phyloP scores from a whole-genome alignment of 2,113 vertebrate species.

The Toxostoma redivivum region DNA sequence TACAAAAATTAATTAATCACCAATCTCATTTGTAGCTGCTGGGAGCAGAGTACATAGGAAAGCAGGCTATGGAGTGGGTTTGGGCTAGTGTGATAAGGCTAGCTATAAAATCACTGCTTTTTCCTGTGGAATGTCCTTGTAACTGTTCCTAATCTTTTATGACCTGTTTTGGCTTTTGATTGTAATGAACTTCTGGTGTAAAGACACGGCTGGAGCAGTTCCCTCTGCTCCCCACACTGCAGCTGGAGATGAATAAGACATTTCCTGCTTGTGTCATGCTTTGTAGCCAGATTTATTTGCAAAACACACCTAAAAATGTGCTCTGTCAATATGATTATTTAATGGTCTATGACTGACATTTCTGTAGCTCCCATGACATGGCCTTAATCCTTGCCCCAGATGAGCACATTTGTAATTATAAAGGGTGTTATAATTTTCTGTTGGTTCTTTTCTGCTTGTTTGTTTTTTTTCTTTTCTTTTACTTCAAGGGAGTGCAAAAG shows the following conservation, averaged over 20 bases:
- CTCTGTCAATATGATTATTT: neutral
- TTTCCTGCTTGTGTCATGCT: neutral
- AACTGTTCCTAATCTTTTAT: neutral
- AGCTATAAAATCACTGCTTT: neutral
- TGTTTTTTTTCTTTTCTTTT: neutral
- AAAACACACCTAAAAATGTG: neutral
- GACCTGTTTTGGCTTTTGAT: neutral
- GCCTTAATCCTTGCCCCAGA: neutral
- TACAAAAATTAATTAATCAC: constrained; percentile 21
- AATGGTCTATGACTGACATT: neutral
- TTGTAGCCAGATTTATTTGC: neutral
- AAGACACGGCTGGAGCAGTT: neutral
- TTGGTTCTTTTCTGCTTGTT: neutral
- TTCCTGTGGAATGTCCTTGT: neutral
- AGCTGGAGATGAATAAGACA: neutral
- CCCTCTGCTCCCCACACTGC: neutral
- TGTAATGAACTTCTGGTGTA: neutral
- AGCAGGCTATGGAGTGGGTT: neutral
- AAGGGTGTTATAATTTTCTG: neutral
- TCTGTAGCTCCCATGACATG: neutral
- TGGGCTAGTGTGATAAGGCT: neutral
- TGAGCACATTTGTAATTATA: neutral
- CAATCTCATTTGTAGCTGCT: neutral
- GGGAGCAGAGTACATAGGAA: neutral
- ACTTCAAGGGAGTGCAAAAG: neutral